Evolutionary conservation across 2,113 vertebrate species (phyloP), one percentile per base, ranked within the genome.

Genomic region (Murina feae): DNA sequence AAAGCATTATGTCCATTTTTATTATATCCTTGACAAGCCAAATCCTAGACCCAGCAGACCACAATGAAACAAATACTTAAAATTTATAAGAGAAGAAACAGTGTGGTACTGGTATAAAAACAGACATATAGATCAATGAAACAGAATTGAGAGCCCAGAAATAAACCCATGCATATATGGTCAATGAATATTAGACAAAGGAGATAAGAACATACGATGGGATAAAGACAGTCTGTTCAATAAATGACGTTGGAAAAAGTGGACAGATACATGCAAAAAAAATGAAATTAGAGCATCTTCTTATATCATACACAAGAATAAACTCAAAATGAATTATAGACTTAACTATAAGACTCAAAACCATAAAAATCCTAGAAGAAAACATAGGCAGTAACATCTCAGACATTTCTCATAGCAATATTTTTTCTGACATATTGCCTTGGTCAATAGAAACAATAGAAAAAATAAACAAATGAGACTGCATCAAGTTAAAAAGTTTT

Each of bases 1-100:
- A 91, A 90, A 92, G 69, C 65, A 82, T 92, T 78, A 14, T 92
- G 93, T 96, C 95, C 96, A 89, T 96, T 96, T 69, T 95, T 95
- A 95, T 94, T 96, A 95, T 49, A 96, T 63, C 78, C 93, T 93
- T 95, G 81, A 94, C 74, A 86, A 60, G 83, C 94, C 72, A 96
- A 94, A 97, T 87, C 63, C 42, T 96, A 95, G 16, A 76, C 95
- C 71, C 91, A 97, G 93, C 44, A 88, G 80, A 90, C 75, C 79
- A 80, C 63, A 82, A 37, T 49, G 85, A 87, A 94, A 78, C 72
- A 80, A 78, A 84, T 42, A 88, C 84, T 96, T 95, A 92, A 37
- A 87, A 94, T 88, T 95, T 94, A 95, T 60, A 79, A 30, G 49
- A 75, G 72, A 75, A 75, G 72, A 49, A 75, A 75, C 44, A 75